Evolutionary conservation across 2,797 vertebrate genomes (phyloP).

Genomic region (Babyrousa celebensis): DNA sequence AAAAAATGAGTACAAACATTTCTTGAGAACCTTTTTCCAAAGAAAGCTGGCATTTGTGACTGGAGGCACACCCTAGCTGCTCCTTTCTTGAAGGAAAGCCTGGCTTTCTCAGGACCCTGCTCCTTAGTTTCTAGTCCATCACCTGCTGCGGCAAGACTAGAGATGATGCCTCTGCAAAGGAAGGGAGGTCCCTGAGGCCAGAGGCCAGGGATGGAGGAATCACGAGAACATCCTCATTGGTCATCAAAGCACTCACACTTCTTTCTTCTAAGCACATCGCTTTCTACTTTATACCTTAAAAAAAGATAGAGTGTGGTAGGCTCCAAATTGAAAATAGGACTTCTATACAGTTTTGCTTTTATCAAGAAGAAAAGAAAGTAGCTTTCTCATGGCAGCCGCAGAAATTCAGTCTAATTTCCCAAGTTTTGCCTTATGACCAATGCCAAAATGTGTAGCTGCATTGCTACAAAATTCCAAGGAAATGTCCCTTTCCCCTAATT

Average conservation of each 20-base stretch:
- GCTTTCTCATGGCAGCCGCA: neutral
- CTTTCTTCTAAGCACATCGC: neutral
- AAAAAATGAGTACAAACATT: neutral
- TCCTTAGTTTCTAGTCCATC: neutral
- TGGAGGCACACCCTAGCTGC: neutral
- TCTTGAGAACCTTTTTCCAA: neutral
- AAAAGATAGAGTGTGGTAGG: neutral
- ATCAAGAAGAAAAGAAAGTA: conserved; percentile 11
- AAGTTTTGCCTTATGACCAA: neutral
- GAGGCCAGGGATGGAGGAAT: neutral
- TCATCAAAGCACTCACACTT: neutral
- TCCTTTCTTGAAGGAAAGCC: neutral
- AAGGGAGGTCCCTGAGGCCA: neutral
- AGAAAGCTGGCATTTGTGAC: neutral
- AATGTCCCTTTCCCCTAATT: neutral
- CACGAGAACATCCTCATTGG: neutral
- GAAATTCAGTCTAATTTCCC: conserved; percentile 45
- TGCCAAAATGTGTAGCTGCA: neutral
- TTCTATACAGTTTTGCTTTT: neutral
- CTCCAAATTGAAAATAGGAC: neutral
- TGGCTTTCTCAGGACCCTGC: neutral
- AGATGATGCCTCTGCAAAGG: neutral
- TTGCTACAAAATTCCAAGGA: neutral
- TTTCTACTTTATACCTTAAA: neutral
- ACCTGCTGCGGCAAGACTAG: neutral